Base-by-base conservation (phyloP, 2,113 vertebrate species). In the Dipodomys stephensi region DNA sequence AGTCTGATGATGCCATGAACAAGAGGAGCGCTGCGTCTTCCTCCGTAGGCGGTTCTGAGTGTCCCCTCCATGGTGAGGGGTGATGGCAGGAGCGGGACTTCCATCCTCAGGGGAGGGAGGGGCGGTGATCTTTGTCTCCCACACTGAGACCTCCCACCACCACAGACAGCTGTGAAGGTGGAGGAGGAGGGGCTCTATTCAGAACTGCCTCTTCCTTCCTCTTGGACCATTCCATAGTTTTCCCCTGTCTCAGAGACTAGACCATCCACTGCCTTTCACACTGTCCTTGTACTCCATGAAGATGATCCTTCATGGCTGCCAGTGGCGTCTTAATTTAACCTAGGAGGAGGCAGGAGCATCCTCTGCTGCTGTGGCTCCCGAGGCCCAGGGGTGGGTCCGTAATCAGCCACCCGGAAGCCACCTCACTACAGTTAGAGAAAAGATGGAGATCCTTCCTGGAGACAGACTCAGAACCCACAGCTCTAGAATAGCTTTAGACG, bases 401-500 rank as follows among this genome's bases (percentile, higher is more conserved):
- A 18, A 16, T 23, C 32, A 49, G 13, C 20, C 25, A 25, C 13
- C 2, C 39, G 20, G 30, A 68, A 72, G 16, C 10, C 23, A 9
- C 27, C 44, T 85, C n/a, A 57, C 39, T n/a, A 6, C 4, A 7
- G 25, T 19, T n/a, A 62, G 60, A 74, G 32, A 10, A 6, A 73
- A 35, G 11, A 32, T 18, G 7, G 27, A 18, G 32, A 35, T 2
- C 25, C 60, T 6, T 32, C 39, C 0, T 1, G 0, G 44, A 28
- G 13, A 4, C 0, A 4, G 10, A 44, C 67, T 13, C 44, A 7
- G 25, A 7, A 22, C 32, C 22, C 71, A 71, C 8, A 23, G 15
- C 6, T 77, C 53, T 27, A n/a, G 69, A 7, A 7, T 23, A 49
- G n/a, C 27, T 44, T 86, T 19, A 60, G 53, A 67, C 12, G 65